Percentiles rank a stretch among this genome's conserved stretches.
phyloP scores from a whole-genome alignment of 2,113 vertebrate genomes.

The Loxodonta africana region DNA sequence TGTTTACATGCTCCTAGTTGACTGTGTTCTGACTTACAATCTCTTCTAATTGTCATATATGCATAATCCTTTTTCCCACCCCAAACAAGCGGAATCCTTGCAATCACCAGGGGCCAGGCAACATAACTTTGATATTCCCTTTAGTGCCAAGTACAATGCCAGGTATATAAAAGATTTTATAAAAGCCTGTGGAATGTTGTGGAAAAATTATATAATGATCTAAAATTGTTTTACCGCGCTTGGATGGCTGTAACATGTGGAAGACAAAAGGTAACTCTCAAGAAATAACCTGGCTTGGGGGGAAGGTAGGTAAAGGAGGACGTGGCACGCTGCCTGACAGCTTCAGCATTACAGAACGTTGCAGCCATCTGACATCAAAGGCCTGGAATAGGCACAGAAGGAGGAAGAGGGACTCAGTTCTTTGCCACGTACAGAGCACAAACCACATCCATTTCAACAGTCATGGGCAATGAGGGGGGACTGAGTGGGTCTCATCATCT shows the following conservation, averaged over 20 bases:
- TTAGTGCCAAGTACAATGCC: constrained; percentile 56
- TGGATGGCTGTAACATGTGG: constrained; percentile 49
- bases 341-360: not conserved
- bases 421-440: not conserved
- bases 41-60: not conserved
- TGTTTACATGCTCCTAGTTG: constrained; percentile 17
- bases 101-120: not conserved
- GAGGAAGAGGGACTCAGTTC: not conserved
- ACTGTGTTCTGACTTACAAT: not conserved
- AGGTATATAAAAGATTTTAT: constrained; percentile 56
- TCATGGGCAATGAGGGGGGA: constrained; percentile 29
- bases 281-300: not conserved
- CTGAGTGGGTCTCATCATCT: not conserved
- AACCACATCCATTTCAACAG: not conserved
- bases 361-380: constrained; percentile 56
- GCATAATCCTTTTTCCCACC: not conserved
- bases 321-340: constrained; percentile 54
- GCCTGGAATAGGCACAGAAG: not conserved
- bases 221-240: constrained; percentile 73
- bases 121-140: not conserved
- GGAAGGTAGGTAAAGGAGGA: not conserved
- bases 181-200: constrained; percentile 68
- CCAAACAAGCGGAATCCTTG: constrained; percentile 38
- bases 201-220: constrained; percentile 73
- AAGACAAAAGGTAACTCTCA: constrained; percentile 67